phyloP scores from a whole-genome alignment of 2,797 vertebrate genomes.

The Halcyon badia region DNA sequence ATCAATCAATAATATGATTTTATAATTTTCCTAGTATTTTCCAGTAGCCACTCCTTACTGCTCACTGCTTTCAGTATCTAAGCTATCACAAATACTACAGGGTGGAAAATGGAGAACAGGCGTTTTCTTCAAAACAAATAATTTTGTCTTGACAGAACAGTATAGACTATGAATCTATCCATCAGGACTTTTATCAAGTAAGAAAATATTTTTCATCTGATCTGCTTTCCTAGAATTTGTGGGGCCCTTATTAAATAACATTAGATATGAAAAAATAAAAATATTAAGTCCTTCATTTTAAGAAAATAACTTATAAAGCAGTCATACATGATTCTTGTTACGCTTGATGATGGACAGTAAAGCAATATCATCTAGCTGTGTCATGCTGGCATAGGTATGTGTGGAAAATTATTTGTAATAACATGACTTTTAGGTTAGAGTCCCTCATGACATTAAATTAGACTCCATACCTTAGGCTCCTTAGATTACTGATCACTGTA shows the following conservation, averaged over 20 bases:
- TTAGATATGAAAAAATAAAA: neutral
- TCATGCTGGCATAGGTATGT: neutral
- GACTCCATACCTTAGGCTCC: neutral
- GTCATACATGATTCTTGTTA: neutral
- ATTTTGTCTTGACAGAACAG: neutral
- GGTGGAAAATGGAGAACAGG: neutral
- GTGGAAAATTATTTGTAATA: neutral
- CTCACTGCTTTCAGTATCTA: neutral
- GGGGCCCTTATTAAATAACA: neutral
- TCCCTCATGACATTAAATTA: neutral
- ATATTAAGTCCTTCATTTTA: neutral
- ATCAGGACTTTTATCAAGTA: neutral
- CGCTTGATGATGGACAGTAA: neutral
- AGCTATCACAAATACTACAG: neutral
- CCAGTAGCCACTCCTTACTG: neutral
- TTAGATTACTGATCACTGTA: neutral
- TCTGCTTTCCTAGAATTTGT: neutral
- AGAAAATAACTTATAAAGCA: neutral
- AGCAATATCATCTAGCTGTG: neutral
- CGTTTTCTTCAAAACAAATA: neutral
- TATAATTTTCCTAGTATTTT: neutral
- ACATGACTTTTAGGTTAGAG: neutral
- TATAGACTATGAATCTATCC: neutral
- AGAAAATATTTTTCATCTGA: neutral
- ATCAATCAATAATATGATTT: neutral